Base-by-base conservation (phyloP, 2,888 invertebrate genomes). In the Drosophila cyrtoloma region DNA sequence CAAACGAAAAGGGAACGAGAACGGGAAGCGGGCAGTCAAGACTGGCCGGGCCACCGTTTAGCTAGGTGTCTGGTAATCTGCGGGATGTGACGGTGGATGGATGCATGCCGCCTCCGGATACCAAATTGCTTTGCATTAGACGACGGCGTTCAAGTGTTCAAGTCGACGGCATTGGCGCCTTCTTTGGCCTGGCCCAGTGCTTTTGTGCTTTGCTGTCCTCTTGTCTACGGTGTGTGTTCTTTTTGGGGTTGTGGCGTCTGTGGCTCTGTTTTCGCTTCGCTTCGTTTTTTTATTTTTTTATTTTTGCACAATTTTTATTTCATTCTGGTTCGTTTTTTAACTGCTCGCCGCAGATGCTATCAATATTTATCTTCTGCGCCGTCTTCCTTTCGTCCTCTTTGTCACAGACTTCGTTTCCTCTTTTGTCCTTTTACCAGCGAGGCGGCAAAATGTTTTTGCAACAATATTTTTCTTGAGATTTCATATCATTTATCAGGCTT, bases 401-500 rank as follows among this genome's bases (percentile, higher is more conserved):
- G 66, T 72, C 72, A 58, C 51, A 53, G 66, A 47, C 62, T 51
- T 35, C 62, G 64, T 28, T 58, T 66, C 47, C 39, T 30, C 62
- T 69, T 72, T 81, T 75, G 75, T 77, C 77, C 79, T 77, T 79
- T 74, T 51, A 53, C 66, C 66, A 67, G 63, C 62, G 62, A 55
- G 65, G 62, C 61, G 65, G 71, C 59, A 71, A 71, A 77, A 72
- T 73, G 59, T 75, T 79, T 79, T 69, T 72, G 77, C 69, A 77
- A 82, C 84, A 85, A 82, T 80, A 88, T 90, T 89, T 88, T 86
- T 89, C 86, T 75, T 81, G 65, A 85, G 84, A 84, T 80, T 86
- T 84, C 73, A 83, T 83, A 90, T 90, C 91, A 92, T 92, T 92
- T 92, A 91, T 92, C 92, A 91, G 91, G 82, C 90, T 86, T 88